Percentiles rank a stretch among this genome's conserved stretches.
Evolutionary conservation across 2,797 vertebrate species (phyloP).

Genomic region (Crax fasciolata): DNA sequence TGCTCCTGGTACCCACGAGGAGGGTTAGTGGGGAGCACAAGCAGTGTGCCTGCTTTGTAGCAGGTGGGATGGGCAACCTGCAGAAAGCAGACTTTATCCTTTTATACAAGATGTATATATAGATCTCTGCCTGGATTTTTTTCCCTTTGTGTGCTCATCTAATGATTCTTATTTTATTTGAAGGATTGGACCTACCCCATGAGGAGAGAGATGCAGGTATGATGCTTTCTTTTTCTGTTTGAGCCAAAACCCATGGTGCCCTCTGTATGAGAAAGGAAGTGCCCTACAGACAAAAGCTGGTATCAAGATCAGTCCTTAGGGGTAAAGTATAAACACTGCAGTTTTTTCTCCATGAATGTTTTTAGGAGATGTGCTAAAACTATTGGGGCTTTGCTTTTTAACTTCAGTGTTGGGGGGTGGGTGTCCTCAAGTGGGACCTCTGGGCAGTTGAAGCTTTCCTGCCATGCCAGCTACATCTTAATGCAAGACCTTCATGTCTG

Average conservation of each 20-base stretch:
- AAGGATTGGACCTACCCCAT: conserved; percentile 99
- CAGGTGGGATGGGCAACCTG: neutral
- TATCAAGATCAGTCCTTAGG: neutral
- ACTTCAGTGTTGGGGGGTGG: neutral
- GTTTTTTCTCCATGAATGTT: neutral
- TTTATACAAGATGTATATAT: rapidly evolving
- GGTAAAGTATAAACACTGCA: too few relatives aligned
- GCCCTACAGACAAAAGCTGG: neutral
- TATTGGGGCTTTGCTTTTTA: neutral
- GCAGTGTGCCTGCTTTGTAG: rapidly evolving
- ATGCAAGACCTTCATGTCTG: neutral
- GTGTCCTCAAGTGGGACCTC: neutral
- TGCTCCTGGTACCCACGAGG: neutral
- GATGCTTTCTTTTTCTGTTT: neutral
- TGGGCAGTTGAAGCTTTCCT: neutral
- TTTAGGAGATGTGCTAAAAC: neutral
- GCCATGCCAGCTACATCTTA: rapidly evolving
- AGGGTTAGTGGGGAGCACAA: neutral
- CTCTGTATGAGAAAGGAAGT: neutral
- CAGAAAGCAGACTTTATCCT: neutral
- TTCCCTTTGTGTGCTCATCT: neutral
- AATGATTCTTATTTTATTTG: conserved; percentile 39
- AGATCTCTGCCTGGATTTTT: neutral
- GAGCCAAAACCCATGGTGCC: neutral
- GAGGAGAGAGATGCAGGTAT: conserved; percentile 99